Conservation (phyloP, 1,140 invertebrate species). For the Drosophila nebulosa region DNA sequence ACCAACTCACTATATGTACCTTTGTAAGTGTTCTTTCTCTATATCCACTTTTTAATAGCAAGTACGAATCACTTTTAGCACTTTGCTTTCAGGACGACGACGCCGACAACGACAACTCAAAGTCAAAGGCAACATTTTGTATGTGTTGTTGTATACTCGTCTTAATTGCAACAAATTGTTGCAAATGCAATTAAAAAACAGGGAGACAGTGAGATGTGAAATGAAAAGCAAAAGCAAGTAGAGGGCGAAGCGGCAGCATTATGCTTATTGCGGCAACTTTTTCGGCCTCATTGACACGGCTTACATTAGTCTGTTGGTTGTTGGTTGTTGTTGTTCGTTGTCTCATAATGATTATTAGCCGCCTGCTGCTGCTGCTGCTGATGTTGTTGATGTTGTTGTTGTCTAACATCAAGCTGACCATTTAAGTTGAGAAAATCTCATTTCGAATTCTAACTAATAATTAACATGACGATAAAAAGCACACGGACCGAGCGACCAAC, state of each 20-base stretch:
- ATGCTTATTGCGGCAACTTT: slow-evolving; percentile 57
- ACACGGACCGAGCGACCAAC: slow-evolving; percentile 39
- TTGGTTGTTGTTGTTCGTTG: background rate
- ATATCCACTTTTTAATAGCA: slow-evolving; percentile 26
- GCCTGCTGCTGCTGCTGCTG: background rate
- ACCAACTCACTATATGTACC: too few relatives aligned
- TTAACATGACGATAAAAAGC: slow-evolving; percentile 74
- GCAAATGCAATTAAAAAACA: slow-evolving; percentile 66
- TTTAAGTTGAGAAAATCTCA: slow-evolving; percentile 49
- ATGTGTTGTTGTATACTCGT: slow-evolving; percentile 40
- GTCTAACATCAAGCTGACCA: slow-evolving; percentile 57
- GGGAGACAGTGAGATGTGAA: background rate
- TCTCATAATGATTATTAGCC: slow-evolving; percentile 1
- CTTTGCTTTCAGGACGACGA: slow-evolving; percentile 17
- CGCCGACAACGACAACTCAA: background rate
- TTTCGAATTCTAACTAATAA: slow-evolving; percentile 75
- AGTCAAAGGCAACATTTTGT: slow-evolving; percentile 32
- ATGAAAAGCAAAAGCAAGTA: background rate
- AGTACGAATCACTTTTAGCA: slow-evolving; percentile 33
- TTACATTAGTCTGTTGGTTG: slow-evolving; percentile 10
- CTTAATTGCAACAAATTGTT: slow-evolving; percentile 64
- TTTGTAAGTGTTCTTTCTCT: background rate
- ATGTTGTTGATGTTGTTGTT: background rate
- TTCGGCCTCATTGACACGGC: slow-evolving; percentile 34
- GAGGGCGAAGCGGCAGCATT: slow-evolving; percentile 21